Base-by-base conservation (phyloP, 2,113 vertebrate species). In the Colaptes auratus region DNA sequence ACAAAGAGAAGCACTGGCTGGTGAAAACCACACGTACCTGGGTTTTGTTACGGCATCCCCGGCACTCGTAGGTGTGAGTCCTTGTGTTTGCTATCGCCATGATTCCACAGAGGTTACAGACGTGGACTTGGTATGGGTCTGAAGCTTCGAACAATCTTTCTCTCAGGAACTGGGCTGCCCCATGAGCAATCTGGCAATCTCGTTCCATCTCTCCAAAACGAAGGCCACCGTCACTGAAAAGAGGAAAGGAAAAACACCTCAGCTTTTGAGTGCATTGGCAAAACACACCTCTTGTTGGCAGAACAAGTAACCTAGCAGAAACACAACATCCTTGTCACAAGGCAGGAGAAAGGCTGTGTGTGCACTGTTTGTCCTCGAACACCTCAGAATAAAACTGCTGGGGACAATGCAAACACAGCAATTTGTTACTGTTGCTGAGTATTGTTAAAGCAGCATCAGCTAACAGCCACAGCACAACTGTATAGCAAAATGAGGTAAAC, bases 131-230 rank as follows among this genome's bases (percentile, higher is more conserved):
- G 92, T 99, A 99, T 0, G 99, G 99, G 88, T 99, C 99, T 6
- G 99, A 99, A 1, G 99, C 99, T 96, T 99, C 99, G 61, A 99
- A 99, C 85, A 99, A 94, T 24, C 99, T 98, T 64, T 99, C 99
- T 67, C 98, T 97, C 70, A 99, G 96, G 96, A 99, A 99, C 98
- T 99, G 99, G 14, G 99, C 99, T 2, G 99, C 99, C 42, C 99
- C 99, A 1, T 99, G 99, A 95, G 99, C 99, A 44, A 99, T 99
- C 97, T 99, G 99, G 97, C 99, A 99, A 13, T 99, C 99, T 24
- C 99, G 98, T 90, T 99, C 99, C 99, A 99, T 99, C 98, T 99
- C 99, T 46, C 99, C 99, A 69, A 99, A 99, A 71, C 99, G 99
- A 76, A 99, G 97, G 46, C 99, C 99, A 17, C 99, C 99, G 33